Evolutionary conservation across 2,888 invertebrate species (phyloP).

Genomic region (Drosophila hamatofila): DNA sequence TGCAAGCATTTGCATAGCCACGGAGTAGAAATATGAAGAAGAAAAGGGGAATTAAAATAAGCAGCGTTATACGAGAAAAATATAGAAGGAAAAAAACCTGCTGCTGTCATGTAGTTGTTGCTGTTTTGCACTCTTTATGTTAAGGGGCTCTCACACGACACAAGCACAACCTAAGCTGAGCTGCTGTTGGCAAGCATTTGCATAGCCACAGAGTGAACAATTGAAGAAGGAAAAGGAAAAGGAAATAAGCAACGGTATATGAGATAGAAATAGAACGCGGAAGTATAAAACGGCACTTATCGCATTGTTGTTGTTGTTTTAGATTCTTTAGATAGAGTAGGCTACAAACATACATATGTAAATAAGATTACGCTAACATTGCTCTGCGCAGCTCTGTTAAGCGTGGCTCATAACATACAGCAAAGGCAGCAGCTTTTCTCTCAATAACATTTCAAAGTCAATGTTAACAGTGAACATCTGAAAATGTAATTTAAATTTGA

Average conservation of each 20-base stretch:
- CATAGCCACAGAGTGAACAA: background rate
- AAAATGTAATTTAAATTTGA: background rate
- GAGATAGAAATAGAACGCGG: background rate
- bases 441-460: background rate
- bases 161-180: background rate
- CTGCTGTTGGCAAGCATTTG: background rate
- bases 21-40: too few species aligned
- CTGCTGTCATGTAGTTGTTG: background rate
- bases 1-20: background rate
- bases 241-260: background rate
- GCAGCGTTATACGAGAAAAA: background rate
- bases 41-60: background rate
- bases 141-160: constrained; percentile 13
- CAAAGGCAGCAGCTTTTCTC: background rate
- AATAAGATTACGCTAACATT: background rate
- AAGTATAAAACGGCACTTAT: background rate
- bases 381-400: background rate
- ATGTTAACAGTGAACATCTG: background rate
- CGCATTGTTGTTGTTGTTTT: background rate
- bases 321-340: background rate
- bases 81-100: too few species aligned
- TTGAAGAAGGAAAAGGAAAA: too few species aligned
- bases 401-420: background rate
- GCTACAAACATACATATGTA: background rate
- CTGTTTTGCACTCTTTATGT: background rate